Evolutionary conservation across 2,113 vertebrate genomes (phyloP), one percentile per base, ranked within the genome.

Genomic region (Myiozetetes cayanensis): DNA sequence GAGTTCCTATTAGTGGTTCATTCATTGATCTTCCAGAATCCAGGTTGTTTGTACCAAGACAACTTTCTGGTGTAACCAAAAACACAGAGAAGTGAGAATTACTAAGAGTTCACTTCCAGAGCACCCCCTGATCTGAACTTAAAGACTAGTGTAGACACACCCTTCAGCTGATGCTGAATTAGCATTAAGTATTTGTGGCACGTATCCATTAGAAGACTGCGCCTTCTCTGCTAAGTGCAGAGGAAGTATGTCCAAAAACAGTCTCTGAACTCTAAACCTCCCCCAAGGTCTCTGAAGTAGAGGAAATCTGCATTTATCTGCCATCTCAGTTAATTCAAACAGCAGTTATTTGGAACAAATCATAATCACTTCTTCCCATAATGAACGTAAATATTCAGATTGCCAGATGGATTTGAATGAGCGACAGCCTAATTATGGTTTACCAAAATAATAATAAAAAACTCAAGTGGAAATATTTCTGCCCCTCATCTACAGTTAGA

Each of bases 321-420:
- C 82, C 74, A 83, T 85, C 71, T 85, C 12, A 8, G 92, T 85
- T 89, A 89, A 87, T 94, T 94, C 78, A 85, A 94, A 91, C 37
- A 78, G 81, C 46, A 83, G 71, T 93, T 89, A 87, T 65, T 94
- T 87, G 68, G 67, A 94, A 91, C 89, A 95, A 96, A 49, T 74
- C 0, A 0, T 71, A 92, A 95, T 89, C 78, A 66, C 50, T 87
- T 39, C 63, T 93, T 95, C 71, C 78, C 35, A 0, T 91, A 91
- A 84, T 2, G 27, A 96, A 75, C 18, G 3, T 83, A 83, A 77
- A 85, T 86, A 84, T 66, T 68, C 85, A 78, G 49, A 91, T 92
- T 94, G 83, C 91, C 94, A 91, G 94, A 96, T 96, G 95, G 84
- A 70, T 67, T 70, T 74, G 81, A 95, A 56, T 91, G 63, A 94